These are phyloP conservation scores for Hypena proboscidalis DNA, from an alignment of 2,888 invertebrate species.

Conservation along the genomic window DNA sequence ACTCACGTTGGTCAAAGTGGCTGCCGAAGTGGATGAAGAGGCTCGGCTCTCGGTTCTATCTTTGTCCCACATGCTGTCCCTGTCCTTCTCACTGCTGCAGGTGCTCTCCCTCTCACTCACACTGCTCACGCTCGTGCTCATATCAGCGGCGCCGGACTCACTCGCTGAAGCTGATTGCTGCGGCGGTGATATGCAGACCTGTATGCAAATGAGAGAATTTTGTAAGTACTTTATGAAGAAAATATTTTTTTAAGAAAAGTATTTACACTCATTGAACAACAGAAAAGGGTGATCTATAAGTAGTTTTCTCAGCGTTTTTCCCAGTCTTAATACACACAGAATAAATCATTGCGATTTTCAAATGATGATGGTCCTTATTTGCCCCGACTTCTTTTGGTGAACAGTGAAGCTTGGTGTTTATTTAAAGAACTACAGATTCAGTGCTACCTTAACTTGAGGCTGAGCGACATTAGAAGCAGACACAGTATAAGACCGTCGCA, in stretches of 20 bases:
- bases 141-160: conserved; percentile 67
- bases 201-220: not conserved
- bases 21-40: conserved; percentile 82
- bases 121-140: conserved; percentile 72
- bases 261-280: too few species aligned
- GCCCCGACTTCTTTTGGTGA: too few species aligned
- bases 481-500: conserved; percentile 74
- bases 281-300: too few species aligned
- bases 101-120: conserved; percentile 71
- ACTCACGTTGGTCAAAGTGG: conserved; percentile 88
- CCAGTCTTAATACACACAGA: too few species aligned
- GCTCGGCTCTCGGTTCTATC: conserved; percentile 75
- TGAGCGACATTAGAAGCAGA: conserved; percentile 56
- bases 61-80: conserved; percentile 75
- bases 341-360: too few species aligned
- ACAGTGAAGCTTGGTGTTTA: too few species aligned
- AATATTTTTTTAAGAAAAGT: too few species aligned
- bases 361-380: too few species aligned
- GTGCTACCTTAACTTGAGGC: conserved; percentile 46
- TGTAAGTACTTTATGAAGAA: too few species aligned
- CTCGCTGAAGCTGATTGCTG: conserved; percentile 60
- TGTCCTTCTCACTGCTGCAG: conserved; percentile 75
- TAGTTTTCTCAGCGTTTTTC: too few species aligned
- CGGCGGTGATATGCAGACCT: conserved; percentile 56
- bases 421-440: too few species aligned